A percentile compares a stretch with the other conserved stretches of the same genome.
These are phyloP conservation scores for Trachelus troglodyta DNA, from an alignment of 2,888 invertebrate species.

Conservation along the genomic window DNA sequence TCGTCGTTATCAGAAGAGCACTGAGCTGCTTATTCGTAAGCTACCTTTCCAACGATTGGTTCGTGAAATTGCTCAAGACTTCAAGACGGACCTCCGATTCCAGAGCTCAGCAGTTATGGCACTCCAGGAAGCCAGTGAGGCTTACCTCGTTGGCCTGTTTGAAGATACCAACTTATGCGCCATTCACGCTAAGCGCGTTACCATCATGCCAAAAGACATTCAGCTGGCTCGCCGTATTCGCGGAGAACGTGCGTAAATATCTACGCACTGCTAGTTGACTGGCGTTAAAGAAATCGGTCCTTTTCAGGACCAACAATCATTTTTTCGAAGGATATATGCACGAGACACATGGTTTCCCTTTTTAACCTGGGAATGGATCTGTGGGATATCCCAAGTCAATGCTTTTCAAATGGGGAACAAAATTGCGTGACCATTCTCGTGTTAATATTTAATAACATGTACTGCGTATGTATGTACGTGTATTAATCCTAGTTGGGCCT, in stretches of 20 bases:
- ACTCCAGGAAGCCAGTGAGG: conserved; percentile 73
- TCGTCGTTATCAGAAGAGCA: conserved; percentile 79
- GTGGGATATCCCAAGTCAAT: no score
- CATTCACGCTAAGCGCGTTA: conserved; percentile 80
- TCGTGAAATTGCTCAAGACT: conserved; percentile 80
- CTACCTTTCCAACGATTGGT: conserved; percentile 80
- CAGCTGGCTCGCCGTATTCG: conserved; percentile 67
- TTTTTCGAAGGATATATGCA: no score
- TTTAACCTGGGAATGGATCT: no score
- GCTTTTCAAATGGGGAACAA: no score
- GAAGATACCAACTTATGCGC: conserved; percentile 84
- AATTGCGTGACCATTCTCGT: no score
- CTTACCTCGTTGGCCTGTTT: conserved; percentile 76
- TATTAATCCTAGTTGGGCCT: no score
- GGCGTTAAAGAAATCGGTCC: conserved; percentile 22
- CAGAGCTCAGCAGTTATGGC: conserved; percentile 80
- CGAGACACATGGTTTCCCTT: no score
- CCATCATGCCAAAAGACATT: conserved; percentile 75
- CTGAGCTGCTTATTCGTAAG: conserved; percentile 78
- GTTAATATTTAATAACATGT: no score
- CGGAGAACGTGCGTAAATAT: conserved; percentile 41
- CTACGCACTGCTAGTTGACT: no score
- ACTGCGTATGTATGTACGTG: no score
- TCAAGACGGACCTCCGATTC: conserved; percentile 78
- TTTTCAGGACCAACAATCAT: conserved; percentile 17